phyloP scores from a whole-genome alignment of 2,797 vertebrate genomes.

The Lithobates sylvaticus region DNA sequence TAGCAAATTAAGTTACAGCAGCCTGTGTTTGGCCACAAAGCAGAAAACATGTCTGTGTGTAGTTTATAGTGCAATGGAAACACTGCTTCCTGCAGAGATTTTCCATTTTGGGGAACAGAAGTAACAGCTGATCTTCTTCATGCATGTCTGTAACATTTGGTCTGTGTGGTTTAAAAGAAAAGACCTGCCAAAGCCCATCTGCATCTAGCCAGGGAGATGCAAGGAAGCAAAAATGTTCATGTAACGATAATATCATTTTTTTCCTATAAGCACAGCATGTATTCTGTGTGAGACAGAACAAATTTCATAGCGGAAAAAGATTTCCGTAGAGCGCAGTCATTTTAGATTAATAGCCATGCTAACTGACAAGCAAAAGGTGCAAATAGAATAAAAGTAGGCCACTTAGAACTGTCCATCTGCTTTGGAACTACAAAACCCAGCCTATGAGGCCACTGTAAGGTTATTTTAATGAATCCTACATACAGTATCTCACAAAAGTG shows the following conservation, averaged over 20 bases:
- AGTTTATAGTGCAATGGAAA: slow-evolving; percentile 10
- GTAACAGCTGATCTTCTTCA: slow-evolving; percentile 45
- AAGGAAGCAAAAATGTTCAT: slow-evolving; percentile 43
- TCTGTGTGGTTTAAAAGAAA: not conserved
- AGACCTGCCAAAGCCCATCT: slow-evolving; percentile 39
- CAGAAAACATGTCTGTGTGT: slow-evolving; percentile 16
- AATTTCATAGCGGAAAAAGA: slow-evolving; percentile 7
- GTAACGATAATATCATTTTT: slow-evolving; percentile 12
- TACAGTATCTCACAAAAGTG: no score
- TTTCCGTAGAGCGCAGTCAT: slow-evolving; percentile 5
- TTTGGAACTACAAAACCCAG: not conserved
- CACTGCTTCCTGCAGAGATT: slow-evolving; percentile 35
- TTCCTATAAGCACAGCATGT: slow-evolving; percentile 32
- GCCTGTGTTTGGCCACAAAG: slow-evolving; percentile 7
- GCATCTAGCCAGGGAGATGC: slow-evolving; percentile 31
- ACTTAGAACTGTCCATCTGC: not conserved
- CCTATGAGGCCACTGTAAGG: not conserved
- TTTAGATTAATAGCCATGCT: not conserved
- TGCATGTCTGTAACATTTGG: slow-evolving; percentile 50
- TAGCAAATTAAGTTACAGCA: slow-evolving; percentile 5
- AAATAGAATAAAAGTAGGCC: not conserved
- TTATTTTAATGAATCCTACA: not conserved
- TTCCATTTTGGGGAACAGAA: slow-evolving; percentile 34
- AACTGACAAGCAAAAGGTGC: not conserved
- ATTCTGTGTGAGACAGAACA: slow-evolving; percentile 27